phyloP scores from a whole-genome alignment of 2,113 vertebrate species.

The Anguilla rostrata region DNA sequence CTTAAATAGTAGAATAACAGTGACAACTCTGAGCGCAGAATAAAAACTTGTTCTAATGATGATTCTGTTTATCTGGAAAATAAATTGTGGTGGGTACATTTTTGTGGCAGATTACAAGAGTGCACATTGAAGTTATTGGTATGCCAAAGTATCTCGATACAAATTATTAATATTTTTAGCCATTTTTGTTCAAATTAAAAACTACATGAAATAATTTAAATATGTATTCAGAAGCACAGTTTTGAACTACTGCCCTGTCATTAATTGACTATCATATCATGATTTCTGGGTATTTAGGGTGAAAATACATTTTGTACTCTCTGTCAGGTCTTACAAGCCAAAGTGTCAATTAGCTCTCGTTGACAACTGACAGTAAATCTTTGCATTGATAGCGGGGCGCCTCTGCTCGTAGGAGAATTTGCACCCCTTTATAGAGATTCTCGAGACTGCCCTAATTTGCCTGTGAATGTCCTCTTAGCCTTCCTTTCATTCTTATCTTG shows the following conservation, averaged over 20 bases:
- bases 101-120: no score
- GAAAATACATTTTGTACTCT: neutral
- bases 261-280: neutral
- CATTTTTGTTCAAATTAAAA: no score
- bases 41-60: no score
- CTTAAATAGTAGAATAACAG: no score
- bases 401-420: neutral
- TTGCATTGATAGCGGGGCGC: neutral
- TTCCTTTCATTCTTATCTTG: conserved; percentile 45
- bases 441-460: conserved; percentile 50
- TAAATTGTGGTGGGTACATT: no score
- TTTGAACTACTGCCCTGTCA: neutral
- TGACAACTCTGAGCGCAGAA: no score
- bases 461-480: conserved; percentile 53
- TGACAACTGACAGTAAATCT: conserved; percentile 14
- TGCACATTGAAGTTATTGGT: no score
- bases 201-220: no score
- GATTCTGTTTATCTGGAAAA: no score
- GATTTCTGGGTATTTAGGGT: neutral
- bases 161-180: no score
- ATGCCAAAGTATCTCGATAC: no score
- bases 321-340: neutral
- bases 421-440: conserved; percentile 19
- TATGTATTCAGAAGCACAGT: neutral
- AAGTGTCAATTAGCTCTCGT: neutral